Base-by-base conservation (phyloP, 2,888 invertebrate species). In the Prenolepis imparis region DNA sequence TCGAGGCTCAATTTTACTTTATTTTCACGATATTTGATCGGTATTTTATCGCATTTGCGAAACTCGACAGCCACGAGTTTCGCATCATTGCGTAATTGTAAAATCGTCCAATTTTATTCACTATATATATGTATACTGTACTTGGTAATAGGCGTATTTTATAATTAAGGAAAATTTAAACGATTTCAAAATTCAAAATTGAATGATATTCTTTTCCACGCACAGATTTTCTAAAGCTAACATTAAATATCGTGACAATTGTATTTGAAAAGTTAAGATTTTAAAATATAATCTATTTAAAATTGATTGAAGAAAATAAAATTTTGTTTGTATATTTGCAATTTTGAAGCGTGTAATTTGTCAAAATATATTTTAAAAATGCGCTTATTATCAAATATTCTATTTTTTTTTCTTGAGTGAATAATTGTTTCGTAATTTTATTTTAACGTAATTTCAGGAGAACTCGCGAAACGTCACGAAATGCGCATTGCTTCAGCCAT, bases 61-160 rank as follows among this genome's bases (percentile, higher is more conserved):
- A 88, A 89, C 84, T 90, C 89, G 61, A 83, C 93, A 93, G 93
- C 93, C 93, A 93, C 84, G 89, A 87, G 84, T 89, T 87, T 90
- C 83, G 73, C 90, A 90, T 91, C 59, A 36, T 61, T 67, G 41
- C 61, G 72, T 67, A 55, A 57, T 6, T 32, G 21, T 28, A 44
- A 21, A 63, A 68, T 81, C n/a, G 12, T 12, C 15, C 21, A 70
- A 11, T 83, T 83, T 63, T 48, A 1, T 70, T 44, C 4, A 12
- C 1, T 0, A 24, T 9, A 28, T 28, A n/a, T n/a, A 8, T 55
- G 18, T 12, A 15, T 48, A 48, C 1, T 1, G 11, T 44, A 18
- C n/a, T 70, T 44, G 28, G 36, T 72, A 36, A 70, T 59, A 70
- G 3, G 18, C 24, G 44, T 15, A 32, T 48, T 57, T 78, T 41